Evolutionary conservation across 2,888 invertebrate genomes (phyloP).

Genomic region (Monoplex corrugatus): DNA sequence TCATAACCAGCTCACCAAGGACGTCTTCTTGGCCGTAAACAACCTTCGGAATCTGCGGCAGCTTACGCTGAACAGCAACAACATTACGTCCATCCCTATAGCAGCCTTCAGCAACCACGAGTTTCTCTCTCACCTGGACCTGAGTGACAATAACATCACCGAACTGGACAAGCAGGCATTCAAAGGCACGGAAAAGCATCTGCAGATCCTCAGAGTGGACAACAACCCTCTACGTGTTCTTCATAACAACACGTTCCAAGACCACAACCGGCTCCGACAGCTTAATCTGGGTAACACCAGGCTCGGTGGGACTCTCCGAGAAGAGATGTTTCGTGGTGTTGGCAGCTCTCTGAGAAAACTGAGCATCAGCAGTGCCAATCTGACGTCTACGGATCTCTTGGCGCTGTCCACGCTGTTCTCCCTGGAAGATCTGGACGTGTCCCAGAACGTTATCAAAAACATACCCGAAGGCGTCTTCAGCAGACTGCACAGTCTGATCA

Average conservation of each 20-base stretch:
- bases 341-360: constrained; percentile 53
- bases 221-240: constrained; percentile 53
- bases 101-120: constrained; percentile 44
- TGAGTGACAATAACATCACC: constrained; percentile 53
- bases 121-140: constrained; percentile 49
- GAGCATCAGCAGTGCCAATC: constrained; percentile 48
- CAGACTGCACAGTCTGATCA: constrained; percentile 53
- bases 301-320: constrained; percentile 41
- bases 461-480: constrained; percentile 56
- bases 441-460: constrained; percentile 57
- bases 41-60: constrained; percentile 53
- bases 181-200: constrained; percentile 52
- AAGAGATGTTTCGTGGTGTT: constrained; percentile 49
- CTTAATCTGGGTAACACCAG: constrained; percentile 51
- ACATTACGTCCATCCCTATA: constrained; percentile 38
- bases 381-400: constrained; percentile 47
- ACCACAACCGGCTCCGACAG: constrained; percentile 43
- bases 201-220: constrained; percentile 52
- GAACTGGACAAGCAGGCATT: constrained; percentile 45
- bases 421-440: constrained; percentile 53
- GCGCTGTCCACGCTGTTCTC: constrained; percentile 43
- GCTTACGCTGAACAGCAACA: constrained; percentile 55
- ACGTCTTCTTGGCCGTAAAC: constrained; percentile 52
- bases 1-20: constrained; percentile 49
- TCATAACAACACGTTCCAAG: constrained; percentile 44